Conservation (phyloP, 1,140 invertebrate species). For the Hyles vespertilio region DNA sequence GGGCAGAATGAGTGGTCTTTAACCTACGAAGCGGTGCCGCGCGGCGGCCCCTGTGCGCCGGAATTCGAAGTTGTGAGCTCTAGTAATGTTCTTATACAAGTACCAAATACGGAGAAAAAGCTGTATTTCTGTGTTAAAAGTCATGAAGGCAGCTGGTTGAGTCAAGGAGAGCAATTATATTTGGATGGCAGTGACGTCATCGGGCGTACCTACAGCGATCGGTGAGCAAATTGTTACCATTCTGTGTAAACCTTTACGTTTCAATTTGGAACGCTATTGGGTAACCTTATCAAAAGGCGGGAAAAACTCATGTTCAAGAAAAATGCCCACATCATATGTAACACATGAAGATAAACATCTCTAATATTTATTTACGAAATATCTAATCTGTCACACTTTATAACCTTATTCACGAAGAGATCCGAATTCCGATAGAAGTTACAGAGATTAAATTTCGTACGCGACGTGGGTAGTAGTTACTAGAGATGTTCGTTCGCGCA, state of each 20-base stretch:
- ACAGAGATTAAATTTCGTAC: too few species aligned
- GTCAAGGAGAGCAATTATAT: conserved; percentile 45
- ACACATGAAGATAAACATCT: background rate
- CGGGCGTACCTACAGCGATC: conserved; percentile 15
- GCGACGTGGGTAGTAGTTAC: too few species aligned
- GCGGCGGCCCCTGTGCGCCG: conserved; percentile 28
- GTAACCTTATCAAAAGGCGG: too few species aligned
- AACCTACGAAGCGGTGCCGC: conserved; percentile 34
- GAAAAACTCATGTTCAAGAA: too few species aligned
- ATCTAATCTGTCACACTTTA: background rate
- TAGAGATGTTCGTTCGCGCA: too few species aligned
- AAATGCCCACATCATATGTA: background rate
- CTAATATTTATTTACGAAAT: background rate
- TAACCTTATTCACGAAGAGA: too few species aligned
- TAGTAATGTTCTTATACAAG: conserved; percentile 26
- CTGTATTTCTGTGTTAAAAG: conserved; percentile 52
- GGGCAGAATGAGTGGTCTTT: conserved; percentile 49
- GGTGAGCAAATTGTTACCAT: conserved; percentile 26
- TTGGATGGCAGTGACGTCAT: conserved; percentile 56
- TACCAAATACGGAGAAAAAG: conserved; percentile 28
- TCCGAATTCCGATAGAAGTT: too few species aligned
- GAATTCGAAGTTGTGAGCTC: conserved; percentile 18
- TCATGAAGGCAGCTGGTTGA: conserved; percentile 39
- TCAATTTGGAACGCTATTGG: background rate
- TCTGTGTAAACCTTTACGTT: background rate